These are phyloP conservation scores for Leptobrachium leishanense DNA, from an alignment of 2,113 vertebrate species.

Conservation along the genomic window DNA sequence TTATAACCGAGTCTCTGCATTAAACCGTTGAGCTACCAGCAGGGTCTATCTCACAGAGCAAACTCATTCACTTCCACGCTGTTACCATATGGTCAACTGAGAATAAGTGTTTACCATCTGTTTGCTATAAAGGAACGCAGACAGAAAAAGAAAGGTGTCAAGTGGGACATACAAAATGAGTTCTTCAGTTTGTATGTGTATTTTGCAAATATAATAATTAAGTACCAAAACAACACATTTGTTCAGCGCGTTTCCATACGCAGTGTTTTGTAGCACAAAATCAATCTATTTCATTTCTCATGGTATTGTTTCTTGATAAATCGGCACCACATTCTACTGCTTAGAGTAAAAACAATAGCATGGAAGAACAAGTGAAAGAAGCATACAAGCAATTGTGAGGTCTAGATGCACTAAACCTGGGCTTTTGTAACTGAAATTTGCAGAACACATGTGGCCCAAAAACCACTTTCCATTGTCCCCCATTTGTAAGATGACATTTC, in stretches of 20 bases:
- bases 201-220: background rate
- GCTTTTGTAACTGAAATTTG: no score
- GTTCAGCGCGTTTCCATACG: background rate
- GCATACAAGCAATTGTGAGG: no score
- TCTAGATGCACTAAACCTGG: no score
- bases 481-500: no score
- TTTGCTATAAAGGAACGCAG: constrained; percentile 58
- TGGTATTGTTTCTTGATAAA: background rate
- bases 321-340: background rate
- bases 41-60: background rate
- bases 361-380: no score
- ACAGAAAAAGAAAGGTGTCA: constrained; percentile 45
- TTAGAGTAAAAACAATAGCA: background rate
- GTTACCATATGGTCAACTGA: constrained; percentile 35
- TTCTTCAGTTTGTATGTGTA: constrained; percentile 11
- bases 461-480: no score
- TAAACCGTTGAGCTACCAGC: background rate
- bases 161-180: constrained; percentile 22
- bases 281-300: background rate
- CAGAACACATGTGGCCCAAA: no score
- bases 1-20: background rate
- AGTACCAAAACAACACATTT: background rate
- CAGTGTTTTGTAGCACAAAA: background rate
- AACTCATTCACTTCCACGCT: background rate
- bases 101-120: constrained; percentile 67